Evolutionary conservation across 1,140 invertebrate genomes (phyloP), one percentile per base, ranked within the genome.

Genomic region (Aphelenchoides besseyi): DNA sequence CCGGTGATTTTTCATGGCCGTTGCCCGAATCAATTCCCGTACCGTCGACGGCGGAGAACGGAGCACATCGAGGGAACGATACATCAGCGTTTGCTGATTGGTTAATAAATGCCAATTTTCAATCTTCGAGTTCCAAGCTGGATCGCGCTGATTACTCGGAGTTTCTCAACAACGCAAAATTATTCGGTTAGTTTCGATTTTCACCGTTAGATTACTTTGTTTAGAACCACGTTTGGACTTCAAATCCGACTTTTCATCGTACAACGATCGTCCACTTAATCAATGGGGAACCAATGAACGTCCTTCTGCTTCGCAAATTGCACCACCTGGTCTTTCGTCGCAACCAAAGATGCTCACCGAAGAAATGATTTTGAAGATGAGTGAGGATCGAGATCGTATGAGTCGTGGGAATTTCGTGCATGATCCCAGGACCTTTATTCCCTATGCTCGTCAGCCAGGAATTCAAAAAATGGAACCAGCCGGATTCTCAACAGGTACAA

Each of bases 261-360:
- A 12, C 41, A 12, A 48, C 41, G 41, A 59, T 23, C 5, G 37
- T 41, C 37, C n/a, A 18, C 29, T 28, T 23, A 59, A 26, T 16
- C 55, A 26, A 9, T 1, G 55, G 18, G 29, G 2, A 59, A 59
- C 23, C 18, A 59, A 59, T 12, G 12, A 12, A 16, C 18, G 29
- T 16, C 55, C 12, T n/a, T 32, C 3, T 41, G n/a, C n/a, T 41
- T n/a, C 5, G n/a, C 37, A 8, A 8, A 41, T 41, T 41, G 5
- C 41, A 23, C 41, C 41, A 23, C 41, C 41, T 23, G 41, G 41
- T 23, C 41, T 48, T 23, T 23, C 41, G 41, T 23, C 2, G n/a
- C n/a, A 61, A 36, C n/a, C 59, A 2, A n/a, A 61, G 59, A 18
- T 66, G 16, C 30, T 29, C 28, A 66, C 63, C 63, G 63, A 66